Evolutionary conservation across 2,113 vertebrate species (phyloP), one percentile per base, ranked within the genome.

Genomic region (Symphodus melops): DNA sequence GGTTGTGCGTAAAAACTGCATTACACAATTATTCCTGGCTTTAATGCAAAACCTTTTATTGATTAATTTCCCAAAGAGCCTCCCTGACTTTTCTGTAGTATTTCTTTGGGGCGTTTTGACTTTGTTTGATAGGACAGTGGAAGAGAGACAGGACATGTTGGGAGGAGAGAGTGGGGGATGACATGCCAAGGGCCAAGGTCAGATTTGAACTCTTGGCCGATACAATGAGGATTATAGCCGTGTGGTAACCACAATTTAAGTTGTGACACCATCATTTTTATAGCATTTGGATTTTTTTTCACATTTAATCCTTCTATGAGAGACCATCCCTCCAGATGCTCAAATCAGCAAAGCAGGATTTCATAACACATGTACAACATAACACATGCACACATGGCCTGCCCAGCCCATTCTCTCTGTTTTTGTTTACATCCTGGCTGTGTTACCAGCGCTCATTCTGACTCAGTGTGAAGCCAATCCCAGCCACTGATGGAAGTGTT

Each of bases 401-500:
- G 48, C 52, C 44, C 63, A 75, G 44, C 28, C 71, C 23, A 65
- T 69, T 72, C 72, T 57, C 52, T 80, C 49, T 79, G 86, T 89
- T 90, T 86, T 86, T 88, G 86, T 90, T 88, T 85, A 85, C 77
- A 81, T 79, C 64, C 21, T 6, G 8, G 0, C 58, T 10, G 66
- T 75, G 42, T 75, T 48, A 79, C 57, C 33, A 9, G 25, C 9
- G 12, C 36, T 54, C 23, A 39, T 58, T 73, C 52, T 62, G 57
- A 72, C 83, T 67, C 88, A 68, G 82, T 68, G 69, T 72, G 89
- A 87, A 11, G 36, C 80, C 85, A 75, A 87, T 83, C 70, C 39
- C 42, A 28, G 64, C 49, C 28, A 72, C 73, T 39, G 81, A 68
- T 83, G 70, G 28, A 63, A 48, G 10, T 8, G 72, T 23, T 53